Evolutionary conservation across 2,113 vertebrate genomes (phyloP).

Genomic region (Hippocampus comes): DNA sequence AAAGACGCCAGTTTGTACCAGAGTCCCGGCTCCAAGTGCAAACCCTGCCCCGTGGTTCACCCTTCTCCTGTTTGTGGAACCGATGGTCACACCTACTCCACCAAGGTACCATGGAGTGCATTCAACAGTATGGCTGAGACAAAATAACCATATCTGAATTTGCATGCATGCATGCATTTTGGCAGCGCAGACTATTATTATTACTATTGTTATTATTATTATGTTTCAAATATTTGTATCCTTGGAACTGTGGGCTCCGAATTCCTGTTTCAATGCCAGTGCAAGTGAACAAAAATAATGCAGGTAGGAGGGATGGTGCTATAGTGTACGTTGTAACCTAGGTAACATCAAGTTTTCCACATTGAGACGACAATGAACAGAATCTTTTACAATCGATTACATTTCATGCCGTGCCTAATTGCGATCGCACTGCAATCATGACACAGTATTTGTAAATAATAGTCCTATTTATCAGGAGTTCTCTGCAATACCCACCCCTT

Average conservation of each 20-base stretch:
- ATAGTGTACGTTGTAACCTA: too few relatives aligned
- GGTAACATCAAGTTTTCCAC: background rate
- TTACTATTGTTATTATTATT: background rate
- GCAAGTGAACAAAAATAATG: background rate
- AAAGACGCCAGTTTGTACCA: conserved; percentile 82
- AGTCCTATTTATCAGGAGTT: background rate
- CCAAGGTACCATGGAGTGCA: conserved; percentile 73
- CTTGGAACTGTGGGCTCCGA: background rate
- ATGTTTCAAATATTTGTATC: background rate
- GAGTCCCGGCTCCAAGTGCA: conserved; percentile 83
- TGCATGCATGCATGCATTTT: background rate
- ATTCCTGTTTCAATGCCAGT: background rate
- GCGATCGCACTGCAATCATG: too few relatives aligned
- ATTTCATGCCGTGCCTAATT: too few relatives aligned
- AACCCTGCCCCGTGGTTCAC: conserved; percentile 83
- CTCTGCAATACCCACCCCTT: background rate
- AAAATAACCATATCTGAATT: background rate
- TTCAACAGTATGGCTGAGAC: background rate
- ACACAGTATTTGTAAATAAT: too few relatives aligned
- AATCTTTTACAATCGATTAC: background rate
- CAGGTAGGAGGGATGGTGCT: background rate
- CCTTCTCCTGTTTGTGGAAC: conserved; percentile 88
- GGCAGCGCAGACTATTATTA: too few relatives aligned
- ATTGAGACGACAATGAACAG: background rate
- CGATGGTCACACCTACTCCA: conserved; percentile 89